Conservation (phyloP, 1,140 invertebrate genomes). For the Drosophila navojoa region DNA sequence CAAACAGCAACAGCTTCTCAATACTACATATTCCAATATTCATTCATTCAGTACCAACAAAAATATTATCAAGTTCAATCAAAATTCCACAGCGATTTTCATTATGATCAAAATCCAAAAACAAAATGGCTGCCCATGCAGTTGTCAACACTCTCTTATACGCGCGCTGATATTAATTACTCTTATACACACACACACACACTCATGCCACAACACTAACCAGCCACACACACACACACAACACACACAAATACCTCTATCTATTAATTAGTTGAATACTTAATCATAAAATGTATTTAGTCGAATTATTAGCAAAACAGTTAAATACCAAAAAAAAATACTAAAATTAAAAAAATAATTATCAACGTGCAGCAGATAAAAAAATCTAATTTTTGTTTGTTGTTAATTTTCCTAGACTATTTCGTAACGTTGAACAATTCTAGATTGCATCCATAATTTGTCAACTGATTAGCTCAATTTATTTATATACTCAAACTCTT, state of each 20-base stretch:
- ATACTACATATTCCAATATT: constrained; percentile 44
- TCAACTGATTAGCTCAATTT: constrained; percentile 63
- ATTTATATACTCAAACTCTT: constrained; percentile 42
- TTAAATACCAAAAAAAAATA: constrained; percentile 28
- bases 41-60: constrained; percentile 51
- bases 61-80: constrained; percentile 13
- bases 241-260: constrained; percentile 21
- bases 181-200: constrained; percentile 32
- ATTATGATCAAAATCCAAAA: constrained; percentile 9
- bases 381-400: constrained; percentile 32
- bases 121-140: constrained; percentile 13
- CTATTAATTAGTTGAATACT: constrained; percentile 32
- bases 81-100: constrained; percentile 40
- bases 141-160: constrained; percentile 31
- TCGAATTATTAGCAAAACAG: constrained; percentile 44
- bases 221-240: constrained; percentile 29
- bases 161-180: constrained; percentile 30
- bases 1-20: constrained; percentile 32
- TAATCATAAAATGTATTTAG: constrained; percentile 55
- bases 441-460: constrained; percentile 55
- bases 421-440: constrained; percentile 37
- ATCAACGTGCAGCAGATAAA: constrained; percentile 47
- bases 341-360: constrained; percentile 19
- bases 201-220: constrained; percentile 35
- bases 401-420: constrained; percentile 26